A percentile compares a stretch with the other conserved stretches of the same genome.
phyloP scores from a whole-genome alignment of 1,140 invertebrate genomes.

The Prorops nasuta region DNA sequence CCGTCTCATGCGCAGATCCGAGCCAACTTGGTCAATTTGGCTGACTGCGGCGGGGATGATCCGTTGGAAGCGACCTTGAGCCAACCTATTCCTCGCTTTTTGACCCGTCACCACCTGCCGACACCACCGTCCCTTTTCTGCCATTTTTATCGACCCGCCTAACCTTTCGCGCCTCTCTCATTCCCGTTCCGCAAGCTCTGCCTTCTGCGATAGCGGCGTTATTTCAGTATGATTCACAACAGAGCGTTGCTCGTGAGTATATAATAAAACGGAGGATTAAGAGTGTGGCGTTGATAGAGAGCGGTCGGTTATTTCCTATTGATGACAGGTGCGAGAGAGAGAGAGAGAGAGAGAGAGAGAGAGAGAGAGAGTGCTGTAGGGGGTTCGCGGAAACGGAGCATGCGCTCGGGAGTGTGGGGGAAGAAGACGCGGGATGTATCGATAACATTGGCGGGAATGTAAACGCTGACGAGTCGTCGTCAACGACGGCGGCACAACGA shows the following conservation, averaged over 20 bases:
- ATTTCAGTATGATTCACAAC: too few species aligned
- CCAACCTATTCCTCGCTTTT: conserved; percentile 24
- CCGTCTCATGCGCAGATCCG: conserved; percentile 27
- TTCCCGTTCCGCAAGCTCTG: too few species aligned
- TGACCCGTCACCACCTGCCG: conserved; percentile 27
- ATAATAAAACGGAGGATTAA: too few species aligned
- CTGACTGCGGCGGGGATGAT: conserved; percentile 37
- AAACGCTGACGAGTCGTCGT: too few species aligned
- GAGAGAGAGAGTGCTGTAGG: conserved; percentile 32
- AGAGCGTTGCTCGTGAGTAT: too few species aligned
- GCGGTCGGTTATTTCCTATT: too few species aligned
- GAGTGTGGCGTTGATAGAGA: too few species aligned
- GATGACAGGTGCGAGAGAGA: conserved; percentile 3
- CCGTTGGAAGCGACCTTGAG: conserved; percentile 35
- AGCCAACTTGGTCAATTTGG: conserved; percentile 21
- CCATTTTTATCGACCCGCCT: background rate
- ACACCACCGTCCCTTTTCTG: conserved; percentile 22
- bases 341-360: conserved; percentile 10
- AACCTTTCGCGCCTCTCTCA: background rate
- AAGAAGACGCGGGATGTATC: background rate
- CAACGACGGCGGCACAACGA: too few species aligned
- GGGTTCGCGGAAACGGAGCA: too few species aligned
- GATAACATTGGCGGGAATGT: too few species aligned
- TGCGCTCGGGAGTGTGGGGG: conserved; percentile 1
- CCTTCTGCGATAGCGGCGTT: too few species aligned